Conservation (phyloP, 2,797 vertebrate genomes). For the Microctenopoma lineatum region DNA sequence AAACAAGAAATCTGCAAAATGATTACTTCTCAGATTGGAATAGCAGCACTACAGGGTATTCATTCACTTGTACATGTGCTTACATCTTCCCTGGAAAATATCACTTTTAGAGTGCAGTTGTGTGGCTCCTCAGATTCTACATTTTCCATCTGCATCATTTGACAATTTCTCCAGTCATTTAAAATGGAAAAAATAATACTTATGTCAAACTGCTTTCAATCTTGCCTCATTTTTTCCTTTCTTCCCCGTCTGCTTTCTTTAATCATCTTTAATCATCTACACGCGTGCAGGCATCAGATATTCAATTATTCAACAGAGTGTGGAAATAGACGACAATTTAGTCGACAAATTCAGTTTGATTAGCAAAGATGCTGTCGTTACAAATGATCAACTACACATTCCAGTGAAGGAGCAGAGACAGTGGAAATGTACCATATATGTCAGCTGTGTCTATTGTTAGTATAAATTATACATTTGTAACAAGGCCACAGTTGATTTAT, state of each 20-base stretch:
- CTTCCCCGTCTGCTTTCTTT: constrained; percentile 27
- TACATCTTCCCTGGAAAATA: not conserved
- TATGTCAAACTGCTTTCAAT: constrained; percentile 27
- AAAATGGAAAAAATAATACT: constrained; percentile 25
- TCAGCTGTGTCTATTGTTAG: too few relatives aligned
- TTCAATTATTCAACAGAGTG: constrained; percentile 57
- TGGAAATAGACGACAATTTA: constrained; percentile 44
- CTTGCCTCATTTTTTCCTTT: constrained; percentile 32
- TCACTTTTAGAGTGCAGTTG: not conserved
- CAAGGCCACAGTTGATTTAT: too few relatives aligned
- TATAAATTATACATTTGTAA: too few relatives aligned
- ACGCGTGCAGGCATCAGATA: constrained; percentile 28
- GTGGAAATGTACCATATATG: too few relatives aligned
- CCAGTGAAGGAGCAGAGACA: not conserved
- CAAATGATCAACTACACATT: constrained; percentile 31
- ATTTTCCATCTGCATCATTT: constrained; percentile 9
- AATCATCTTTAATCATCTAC: constrained; percentile 49
- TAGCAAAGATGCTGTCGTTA: constrained; percentile 20
- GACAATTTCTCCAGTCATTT: constrained; percentile 15
- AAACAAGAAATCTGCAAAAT: constrained; percentile 47
- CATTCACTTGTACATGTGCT: constrained; percentile 3
- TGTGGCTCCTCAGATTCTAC: not conserved
- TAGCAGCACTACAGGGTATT: constrained; percentile 25
- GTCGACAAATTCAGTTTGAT: constrained; percentile 47
- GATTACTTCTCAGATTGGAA: constrained; percentile 48